Evolutionary conservation across 2,888 invertebrate species (phyloP), one percentile per base, ranked within the genome.

Genomic region (Phengaris arion): DNA sequence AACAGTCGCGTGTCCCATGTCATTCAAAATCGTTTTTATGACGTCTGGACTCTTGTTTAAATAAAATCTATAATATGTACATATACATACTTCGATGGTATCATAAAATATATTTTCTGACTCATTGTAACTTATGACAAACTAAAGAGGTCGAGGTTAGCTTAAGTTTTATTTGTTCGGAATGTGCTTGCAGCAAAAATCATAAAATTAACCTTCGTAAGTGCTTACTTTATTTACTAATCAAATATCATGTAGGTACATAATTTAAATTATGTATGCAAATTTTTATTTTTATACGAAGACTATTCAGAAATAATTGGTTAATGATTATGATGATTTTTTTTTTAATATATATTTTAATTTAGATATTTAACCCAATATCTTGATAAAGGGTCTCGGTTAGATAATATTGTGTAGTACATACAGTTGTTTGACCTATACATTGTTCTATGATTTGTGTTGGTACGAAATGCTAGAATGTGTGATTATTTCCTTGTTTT

Each of bases 401-500:
- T 35, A 73, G 69, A 74, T 76, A 59, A 72, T 52, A 45, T 64
- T 64, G 64, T 64, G 15, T 35, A 68, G 54, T 72, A 13, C 10
- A 52, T 72, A 13, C 10, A 52, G 10, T 52, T 72, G 54, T 45
- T 35, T 51, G 10, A 12, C 12, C 7, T 10, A 70, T 10, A 52
- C 22, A 15, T 10, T 70, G 46, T 70, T 6, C 70, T 52, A 69
- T 69, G 48, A n/a, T 51, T 52, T 70, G 69, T 5, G 10, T 8
- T n/a, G 48, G n/a, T 68, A 46, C 1, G 45, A 15, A 69, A 48
- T 51, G 7, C 12, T 75, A 84, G 77, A 77, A 91, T 90, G 91
- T 90, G 89, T 82, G 92, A 91, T 81, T 91, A 90, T 83, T 91
- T 85, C 77, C 80, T 87, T 51, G 74, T 87, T n/a, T 83, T 83